Evolutionary conservation across 1,140 invertebrate species (phyloP).

Genomic region (Macrostomum lignano): DNA sequence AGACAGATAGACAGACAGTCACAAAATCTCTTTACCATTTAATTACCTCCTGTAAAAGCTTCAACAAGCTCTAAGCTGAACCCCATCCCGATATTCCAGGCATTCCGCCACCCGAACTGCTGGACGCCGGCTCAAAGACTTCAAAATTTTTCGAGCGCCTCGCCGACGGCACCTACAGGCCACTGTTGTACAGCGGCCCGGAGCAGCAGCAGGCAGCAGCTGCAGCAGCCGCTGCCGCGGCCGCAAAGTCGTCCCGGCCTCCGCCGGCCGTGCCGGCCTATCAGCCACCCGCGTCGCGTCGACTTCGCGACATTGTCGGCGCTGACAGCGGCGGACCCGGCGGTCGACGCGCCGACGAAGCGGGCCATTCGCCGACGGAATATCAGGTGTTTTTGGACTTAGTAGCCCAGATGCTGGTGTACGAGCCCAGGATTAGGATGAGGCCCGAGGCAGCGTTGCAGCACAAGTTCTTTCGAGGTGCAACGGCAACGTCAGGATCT

Average conservation of each 20-base stretch:
- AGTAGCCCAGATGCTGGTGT: conserved; percentile 73
- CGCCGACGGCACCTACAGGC: conserved; percentile 53
- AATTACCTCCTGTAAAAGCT: too few relatives aligned
- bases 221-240: too few relatives aligned
- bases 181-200: too few relatives aligned
- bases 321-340: conserved; percentile 69
- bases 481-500: conserved; percentile 1
- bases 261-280: conserved; percentile 12
- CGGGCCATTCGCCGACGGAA: conserved; percentile 64
- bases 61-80: too few relatives aligned
- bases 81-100: too few relatives aligned
- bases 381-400: conserved; percentile 91
- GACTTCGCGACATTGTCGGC: conserved; percentile 9
- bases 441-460: conserved; percentile 77
- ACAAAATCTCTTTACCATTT: too few relatives aligned
- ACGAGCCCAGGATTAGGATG: conserved; percentile 68
- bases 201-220: too few relatives aligned
- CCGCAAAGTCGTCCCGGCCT: conserved; percentile 5
- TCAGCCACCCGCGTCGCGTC: conserved; percentile 18
- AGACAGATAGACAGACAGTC: too few relatives aligned
- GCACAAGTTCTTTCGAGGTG: conserved; percentile 30
- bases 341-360: conserved; percentile 46
- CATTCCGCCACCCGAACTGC: conserved; percentile 71
- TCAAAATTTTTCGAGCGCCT: conserved; percentile 90
- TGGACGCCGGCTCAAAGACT: conserved; percentile 76